These are phyloP conservation scores for Ferdinandea cuprea DNA, from an alignment of 2,888 invertebrate genomes.

Conservation along the genomic window DNA sequence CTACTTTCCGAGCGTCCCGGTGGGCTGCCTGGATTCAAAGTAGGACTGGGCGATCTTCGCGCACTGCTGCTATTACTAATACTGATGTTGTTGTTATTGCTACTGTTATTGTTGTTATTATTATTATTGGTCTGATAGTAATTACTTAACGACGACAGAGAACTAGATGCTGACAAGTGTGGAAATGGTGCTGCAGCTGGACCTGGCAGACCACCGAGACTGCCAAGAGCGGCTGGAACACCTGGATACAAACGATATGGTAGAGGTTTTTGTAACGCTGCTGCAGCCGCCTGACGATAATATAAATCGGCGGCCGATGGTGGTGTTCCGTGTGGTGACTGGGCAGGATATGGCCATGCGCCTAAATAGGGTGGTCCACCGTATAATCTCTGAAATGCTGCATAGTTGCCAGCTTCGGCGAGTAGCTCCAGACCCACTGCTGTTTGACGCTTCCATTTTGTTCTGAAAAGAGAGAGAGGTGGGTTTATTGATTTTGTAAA, in stretches of 20 bases:
- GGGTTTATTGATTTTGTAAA: neutral
- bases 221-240: constrained; percentile 80
- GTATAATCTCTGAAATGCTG: constrained; percentile 98
- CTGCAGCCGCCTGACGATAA: constrained; percentile 91
- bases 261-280: constrained; percentile 93
- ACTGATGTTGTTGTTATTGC: constrained; percentile 69
- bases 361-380: constrained; percentile 89
- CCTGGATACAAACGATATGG: constrained; percentile 86
- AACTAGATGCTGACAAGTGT: constrained; percentile 86
- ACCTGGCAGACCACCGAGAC: constrained; percentile 80
- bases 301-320: constrained; percentile 90
- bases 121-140: constrained; percentile 83
- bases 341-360: constrained; percentile 86
- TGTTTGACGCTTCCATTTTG: constrained; percentile 99
- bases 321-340: constrained; percentile 86
- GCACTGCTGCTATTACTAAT: constrained; percentile 75
- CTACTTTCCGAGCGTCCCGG: constrained; percentile 83
- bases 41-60: constrained; percentile 81
- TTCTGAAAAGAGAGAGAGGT: constrained; percentile 84
- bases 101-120: constrained; percentile 71
- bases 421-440: constrained; percentile 98
- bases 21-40: constrained; percentile 83
- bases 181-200: constrained; percentile 82
- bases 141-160: constrained; percentile 85
- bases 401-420: constrained; percentile 98